Conservation (phyloP, 2,888 invertebrate genomes). For the Cheilosia pagana region DNA sequence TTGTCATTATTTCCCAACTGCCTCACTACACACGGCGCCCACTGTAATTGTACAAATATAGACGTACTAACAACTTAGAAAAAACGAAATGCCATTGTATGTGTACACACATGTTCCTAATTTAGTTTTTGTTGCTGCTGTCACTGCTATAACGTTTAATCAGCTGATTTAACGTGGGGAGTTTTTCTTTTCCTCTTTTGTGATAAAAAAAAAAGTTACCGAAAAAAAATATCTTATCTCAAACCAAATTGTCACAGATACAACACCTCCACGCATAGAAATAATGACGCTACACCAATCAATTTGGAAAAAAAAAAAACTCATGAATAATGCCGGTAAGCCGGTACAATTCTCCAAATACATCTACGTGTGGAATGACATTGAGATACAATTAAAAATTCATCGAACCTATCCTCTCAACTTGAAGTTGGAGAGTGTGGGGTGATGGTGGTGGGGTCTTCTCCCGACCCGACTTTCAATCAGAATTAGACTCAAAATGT, state of each 20-base stretch:
- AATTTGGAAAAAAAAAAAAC: not conserved
- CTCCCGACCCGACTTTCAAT: constrained; percentile 14
- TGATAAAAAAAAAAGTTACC: constrained; percentile 11
- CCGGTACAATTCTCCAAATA: constrained; percentile 21
- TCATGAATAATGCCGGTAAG: not conserved
- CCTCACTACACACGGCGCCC: constrained; percentile 35
- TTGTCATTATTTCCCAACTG: not conserved
- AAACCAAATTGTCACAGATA: constrained; percentile 1
- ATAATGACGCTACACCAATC: not conserved
- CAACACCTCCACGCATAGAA: not conserved
- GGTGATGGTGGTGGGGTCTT: not conserved
- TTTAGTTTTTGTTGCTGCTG: constrained; percentile 12
- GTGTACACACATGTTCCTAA: constrained; percentile 41
- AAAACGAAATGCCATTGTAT: constrained; percentile 12
- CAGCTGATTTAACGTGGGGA: constrained; percentile 57
- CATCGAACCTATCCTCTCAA: constrained; percentile 47
- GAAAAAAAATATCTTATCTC: constrained; percentile 4
- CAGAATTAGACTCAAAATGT: constrained; percentile 33
- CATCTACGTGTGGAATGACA: constrained; percentile 42
- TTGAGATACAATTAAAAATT: constrained; percentile 61
- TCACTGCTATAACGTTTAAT: constrained; percentile 59
- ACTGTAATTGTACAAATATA: constrained; percentile 26
- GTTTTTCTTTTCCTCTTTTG: constrained; percentile 12
- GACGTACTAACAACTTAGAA: not conserved
- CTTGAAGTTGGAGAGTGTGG: not conserved